Evolutionary conservation across 2,888 invertebrate species (phyloP).

Genomic region (Abrostola tripartita): DNA sequence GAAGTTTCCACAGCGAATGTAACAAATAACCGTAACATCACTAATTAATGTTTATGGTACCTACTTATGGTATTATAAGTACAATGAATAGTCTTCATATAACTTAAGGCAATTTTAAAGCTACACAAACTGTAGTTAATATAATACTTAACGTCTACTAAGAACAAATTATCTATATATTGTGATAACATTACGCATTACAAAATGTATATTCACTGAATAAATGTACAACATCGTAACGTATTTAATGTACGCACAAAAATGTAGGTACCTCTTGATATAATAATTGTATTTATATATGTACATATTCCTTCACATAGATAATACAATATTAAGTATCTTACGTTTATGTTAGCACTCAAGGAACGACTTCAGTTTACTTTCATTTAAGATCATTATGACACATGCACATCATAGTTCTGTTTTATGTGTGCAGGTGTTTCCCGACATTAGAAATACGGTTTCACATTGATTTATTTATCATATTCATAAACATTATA

Average conservation of each 20-base stretch:
- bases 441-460: too few relatives aligned
- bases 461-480: too few relatives aligned
- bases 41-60: background rate
- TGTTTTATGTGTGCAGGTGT: too few relatives aligned
- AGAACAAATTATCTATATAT: conserved; percentile 18
- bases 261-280: conserved; percentile 6
- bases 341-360: conserved; percentile 12
- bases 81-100: conserved; percentile 12
- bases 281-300: conserved; percentile 22
- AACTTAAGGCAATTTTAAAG: conserved; percentile 10
- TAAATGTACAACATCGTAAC: conserved; percentile 9
- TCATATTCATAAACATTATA: too few relatives aligned
- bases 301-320: conserved; percentile 20
- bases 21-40: too few relatives aligned
- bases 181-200: conserved; percentile 25
- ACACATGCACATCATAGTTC: too few relatives aligned
- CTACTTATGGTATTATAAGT: conserved; percentile 3
- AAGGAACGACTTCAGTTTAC: background rate
- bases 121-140: conserved; percentile 22
- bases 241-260: conserved; percentile 13
- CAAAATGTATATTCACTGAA: conserved; percentile 12
- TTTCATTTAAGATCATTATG: too few relatives aligned
- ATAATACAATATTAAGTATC: conserved; percentile 27
- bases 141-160: conserved; percentile 31
- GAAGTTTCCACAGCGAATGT: too few relatives aligned